Conservation (phyloP, 2,797 vertebrate genomes). For the Bradypus variegatus region DNA sequence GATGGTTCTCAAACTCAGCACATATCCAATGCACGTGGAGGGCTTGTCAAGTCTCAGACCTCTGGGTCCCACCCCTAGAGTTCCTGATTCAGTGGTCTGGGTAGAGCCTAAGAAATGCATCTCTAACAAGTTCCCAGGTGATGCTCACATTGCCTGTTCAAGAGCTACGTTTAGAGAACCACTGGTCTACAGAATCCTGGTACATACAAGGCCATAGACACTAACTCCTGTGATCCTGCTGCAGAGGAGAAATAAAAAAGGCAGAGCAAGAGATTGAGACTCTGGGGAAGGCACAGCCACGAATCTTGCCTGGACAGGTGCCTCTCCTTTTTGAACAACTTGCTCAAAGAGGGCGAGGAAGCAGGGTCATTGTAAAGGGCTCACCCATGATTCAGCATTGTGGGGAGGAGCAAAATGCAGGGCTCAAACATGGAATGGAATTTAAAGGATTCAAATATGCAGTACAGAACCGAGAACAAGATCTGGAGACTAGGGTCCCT, state of each 20-base stretch:
- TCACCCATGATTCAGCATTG: neutral
- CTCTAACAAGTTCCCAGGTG: neutral
- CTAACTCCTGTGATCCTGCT: neutral
- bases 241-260: neutral
- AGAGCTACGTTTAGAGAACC: neutral
- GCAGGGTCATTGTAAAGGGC: neutral
- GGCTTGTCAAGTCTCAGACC: neutral
- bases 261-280: neutral
- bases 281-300: neutral
- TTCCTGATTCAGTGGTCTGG: neutral
- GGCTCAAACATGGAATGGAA: neutral
- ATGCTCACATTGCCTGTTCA: neutral
- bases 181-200: neutral
- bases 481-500: neutral
- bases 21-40: neutral
- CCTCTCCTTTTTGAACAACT: neutral
- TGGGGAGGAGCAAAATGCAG: neutral
- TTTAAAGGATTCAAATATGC: neutral
- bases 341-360: neutral
- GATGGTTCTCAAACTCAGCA: neutral
- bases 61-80: neutral
- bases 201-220: neutral
- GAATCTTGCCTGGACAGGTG: neutral
- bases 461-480: neutral
- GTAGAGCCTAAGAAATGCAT: neutral